A percentile compares a stretch with the other conserved stretches of the same genome.
These are phyloP conservation scores for Apistogramma diplotaenia DNA, from an alignment of 2,113 vertebrate genomes.

Conservation along the genomic window DNA sequence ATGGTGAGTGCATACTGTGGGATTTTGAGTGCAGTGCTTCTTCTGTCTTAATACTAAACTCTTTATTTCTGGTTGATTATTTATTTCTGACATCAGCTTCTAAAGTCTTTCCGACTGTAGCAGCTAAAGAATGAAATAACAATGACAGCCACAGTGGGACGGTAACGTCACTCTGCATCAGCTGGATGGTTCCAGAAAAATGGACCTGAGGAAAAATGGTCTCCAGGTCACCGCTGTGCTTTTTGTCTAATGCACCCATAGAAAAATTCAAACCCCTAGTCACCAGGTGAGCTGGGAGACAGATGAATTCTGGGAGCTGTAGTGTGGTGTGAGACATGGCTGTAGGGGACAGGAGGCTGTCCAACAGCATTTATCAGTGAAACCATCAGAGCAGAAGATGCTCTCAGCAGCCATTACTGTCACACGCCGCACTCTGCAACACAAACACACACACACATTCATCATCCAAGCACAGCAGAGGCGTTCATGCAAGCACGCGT, in stretches of 20 bases:
- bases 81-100: background rate
- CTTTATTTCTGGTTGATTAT: no score
- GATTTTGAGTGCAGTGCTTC: no score
- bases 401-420: conserved; percentile 26
- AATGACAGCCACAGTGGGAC: background rate
- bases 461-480: background rate
- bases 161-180: background rate
- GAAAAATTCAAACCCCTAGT: background rate
- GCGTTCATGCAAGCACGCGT: background rate
- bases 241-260: background rate
- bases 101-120: background rate
- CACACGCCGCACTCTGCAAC: conserved; percentile 14
- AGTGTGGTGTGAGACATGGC: conserved; percentile 25
- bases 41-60: no score
- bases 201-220: background rate
- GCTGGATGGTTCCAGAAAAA: background rate
- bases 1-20: no score
- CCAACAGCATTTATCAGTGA: conserved; percentile 1
- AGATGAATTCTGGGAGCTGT: conserved; percentile 31
- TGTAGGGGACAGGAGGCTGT: conserved; percentile 16
- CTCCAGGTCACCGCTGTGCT: background rate
- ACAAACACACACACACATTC: background rate
- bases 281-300: background rate
- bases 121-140: background rate
- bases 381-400: conserved; percentile 35